Evolutionary conservation across 1,140 invertebrate genomes (phyloP).

Genomic region (Tetranychus cinnabarinus): DNA sequence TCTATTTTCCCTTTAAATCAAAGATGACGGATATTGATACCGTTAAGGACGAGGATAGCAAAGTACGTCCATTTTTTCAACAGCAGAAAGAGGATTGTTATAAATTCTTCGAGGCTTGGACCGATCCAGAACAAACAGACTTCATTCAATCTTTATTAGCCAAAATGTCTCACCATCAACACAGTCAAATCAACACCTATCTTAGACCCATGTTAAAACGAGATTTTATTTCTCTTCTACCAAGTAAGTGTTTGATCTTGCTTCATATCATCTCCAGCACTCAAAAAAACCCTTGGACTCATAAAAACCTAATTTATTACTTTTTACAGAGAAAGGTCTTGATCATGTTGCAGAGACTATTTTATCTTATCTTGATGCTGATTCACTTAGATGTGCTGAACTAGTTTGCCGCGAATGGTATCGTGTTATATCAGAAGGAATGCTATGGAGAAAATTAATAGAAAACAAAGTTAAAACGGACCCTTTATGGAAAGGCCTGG

Average conservation of each 20-base stretch:
- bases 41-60: not conserved
- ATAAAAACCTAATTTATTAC: too few species aligned
- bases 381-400: conserved; percentile 77
- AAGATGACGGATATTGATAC: not conserved
- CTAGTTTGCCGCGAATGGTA: conserved; percentile 94
- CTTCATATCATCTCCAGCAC: too few species aligned
- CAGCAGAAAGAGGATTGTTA: not conserved
- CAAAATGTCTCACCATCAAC: too few species aligned
- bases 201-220: conserved; percentile 95
- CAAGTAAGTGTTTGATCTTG: conserved; percentile 69
- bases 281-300: too few species aligned
- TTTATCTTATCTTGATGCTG: conserved; percentile 83
- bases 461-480: conserved; percentile 75
- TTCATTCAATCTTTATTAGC: too few species aligned
- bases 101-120: too few species aligned
- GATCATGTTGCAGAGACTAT: too few species aligned
- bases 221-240: conserved; percentile 90
- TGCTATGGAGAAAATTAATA: conserved; percentile 91
- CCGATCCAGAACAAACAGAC: too few species aligned
- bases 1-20: too few species aligned
- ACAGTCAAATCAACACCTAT: too few species aligned
- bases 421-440: conserved; percentile 86
- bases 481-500: conserved; percentile 80
- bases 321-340: too few species aligned
- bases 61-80: not conserved